Evolutionary conservation across 1,140 invertebrate genomes (phyloP), one percentile per base, ranked within the genome.

Genomic region (Drosophila teissieri): DNA sequence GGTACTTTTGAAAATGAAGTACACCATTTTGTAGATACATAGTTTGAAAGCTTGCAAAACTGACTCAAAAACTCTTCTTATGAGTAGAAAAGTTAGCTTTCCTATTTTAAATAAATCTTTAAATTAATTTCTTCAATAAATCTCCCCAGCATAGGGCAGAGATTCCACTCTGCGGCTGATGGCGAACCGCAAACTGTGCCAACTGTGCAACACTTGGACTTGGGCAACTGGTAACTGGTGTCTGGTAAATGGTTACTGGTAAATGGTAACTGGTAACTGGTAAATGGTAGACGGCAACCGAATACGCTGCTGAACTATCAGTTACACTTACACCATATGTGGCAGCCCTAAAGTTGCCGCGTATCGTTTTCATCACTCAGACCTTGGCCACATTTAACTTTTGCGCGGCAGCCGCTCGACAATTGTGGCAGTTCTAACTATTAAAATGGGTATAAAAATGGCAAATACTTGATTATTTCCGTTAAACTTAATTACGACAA

Each of bases 331-430:
- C 68, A 72, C 44, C 68, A 70, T 72, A 72, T 72, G 68, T 57
- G 82, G 73, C 72, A 63, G 62, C 72, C 80, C 80, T 84, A 83
- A 72, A 61, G 81, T 70, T 80, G 56, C 31, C 37, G 40, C 36
- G 61, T 75, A 88, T 88, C 82, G 39, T 63, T 88, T 88, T 89
- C 83, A 88, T 36, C 36, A 49, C 52, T 73, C 75, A 83, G 83
- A 88, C 83, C 83, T 88, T 88, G 83, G 83, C 83, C 83, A 88
- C 84, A 89, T 89, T 78, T 80, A 86, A 79, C 78, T 75, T 63
- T 77, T 51, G 64, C 61, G 48, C 52, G 51, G 75, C 73, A 57
- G 48, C 73, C 58, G 56, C 58, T 73, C 64, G 37, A 40, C 78
- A 76, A 61, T 51, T 56, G 57, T 27, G 37, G 19, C 44, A 63